Evolutionary conservation across 2,113 vertebrate genomes (phyloP), one percentile per base, ranked within the genome.

Genomic region (Pachycephala philippinensis): DNA sequence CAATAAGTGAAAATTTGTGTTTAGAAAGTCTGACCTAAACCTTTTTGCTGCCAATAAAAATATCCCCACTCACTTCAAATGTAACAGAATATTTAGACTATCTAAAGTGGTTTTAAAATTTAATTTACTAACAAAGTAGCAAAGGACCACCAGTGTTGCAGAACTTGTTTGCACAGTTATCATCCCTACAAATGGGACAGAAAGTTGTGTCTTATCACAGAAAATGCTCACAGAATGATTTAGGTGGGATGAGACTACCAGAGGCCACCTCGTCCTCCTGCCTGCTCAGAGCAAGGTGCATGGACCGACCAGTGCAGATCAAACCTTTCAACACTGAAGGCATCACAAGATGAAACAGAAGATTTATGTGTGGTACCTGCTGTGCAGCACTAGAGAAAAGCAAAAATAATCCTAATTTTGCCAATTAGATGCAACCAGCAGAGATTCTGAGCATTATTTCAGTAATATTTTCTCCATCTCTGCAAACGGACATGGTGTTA

Each of bases 291-390:
- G 35, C 22, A 65, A 42, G 27, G 22, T 24, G 20, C 28, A 6
- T 0, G 0, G 24, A 57, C 20, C 5, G 27, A 23, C 10, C 35
- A 39, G 31, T 2, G 11, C 15, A 37, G 12, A 8, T 3, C 37
- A 84, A 27, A 74, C 22, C 40, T 52, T 19, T 31, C 23, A 64
- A 4, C 26, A 44, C 33, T 3, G 5, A 52, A 31, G 5, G 19
- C 37, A 72, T 8, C 76, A 69, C 44, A 39, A 71, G 27, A 26
- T 7, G 13, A 64, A 89, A 45, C 27, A 64, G 12, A 76, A 69
- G 12, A 57, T 60, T 49, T 40, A 6, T 3, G 27, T 13, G 33
- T 1, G 3, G n/a, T 6, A 82, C 19, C 42, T 49, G 26, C 42
- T 54, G 23, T 40, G 79, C 63, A 93, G 72, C 24, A 24, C 63